A percentile compares a stretch with the other conserved stretches of the same genome.
Conservation (phyloP, 2,113 vertebrate genomes). For the Thalassarche chlororhynchos region DNA sequence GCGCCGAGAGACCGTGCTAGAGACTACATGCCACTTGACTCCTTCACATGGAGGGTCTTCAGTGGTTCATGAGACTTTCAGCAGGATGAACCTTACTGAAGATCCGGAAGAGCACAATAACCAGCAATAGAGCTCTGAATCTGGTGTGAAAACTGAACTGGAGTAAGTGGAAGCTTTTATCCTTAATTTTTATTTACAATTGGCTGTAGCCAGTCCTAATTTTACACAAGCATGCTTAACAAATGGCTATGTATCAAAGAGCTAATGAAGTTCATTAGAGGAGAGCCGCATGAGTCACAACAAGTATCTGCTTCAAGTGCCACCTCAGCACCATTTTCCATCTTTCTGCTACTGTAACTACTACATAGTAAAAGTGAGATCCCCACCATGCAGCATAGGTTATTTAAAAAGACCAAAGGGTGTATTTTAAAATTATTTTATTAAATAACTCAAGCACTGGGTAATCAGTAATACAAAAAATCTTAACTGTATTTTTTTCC, state of each 20-base stretch:
- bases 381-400: accelerated
- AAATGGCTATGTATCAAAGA: neutral
- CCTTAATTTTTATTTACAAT: neutral
- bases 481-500: neutral
- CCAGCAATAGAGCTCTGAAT: neutral
- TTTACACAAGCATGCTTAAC: neutral
- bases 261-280: neutral
- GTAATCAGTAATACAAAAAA: neutral
- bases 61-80: neutral
- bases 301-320: neutral
- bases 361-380: neutral
- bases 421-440: neutral
- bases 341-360: neutral
- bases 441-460: neutral
- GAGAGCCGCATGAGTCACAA: neutral
- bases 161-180: neutral
- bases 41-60: neutral
- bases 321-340: neutral
- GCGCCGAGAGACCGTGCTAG: accelerated
- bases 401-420: neutral
- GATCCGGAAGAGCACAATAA: accelerated
- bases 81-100: neutral
- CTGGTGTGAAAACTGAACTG: neutral
- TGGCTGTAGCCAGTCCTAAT: neutral
- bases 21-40: neutral